These are phyloP conservation scores for Cydia fagiglandana DNA, from an alignment of 1,140 invertebrate genomes.

Conservation along the genomic window DNA sequence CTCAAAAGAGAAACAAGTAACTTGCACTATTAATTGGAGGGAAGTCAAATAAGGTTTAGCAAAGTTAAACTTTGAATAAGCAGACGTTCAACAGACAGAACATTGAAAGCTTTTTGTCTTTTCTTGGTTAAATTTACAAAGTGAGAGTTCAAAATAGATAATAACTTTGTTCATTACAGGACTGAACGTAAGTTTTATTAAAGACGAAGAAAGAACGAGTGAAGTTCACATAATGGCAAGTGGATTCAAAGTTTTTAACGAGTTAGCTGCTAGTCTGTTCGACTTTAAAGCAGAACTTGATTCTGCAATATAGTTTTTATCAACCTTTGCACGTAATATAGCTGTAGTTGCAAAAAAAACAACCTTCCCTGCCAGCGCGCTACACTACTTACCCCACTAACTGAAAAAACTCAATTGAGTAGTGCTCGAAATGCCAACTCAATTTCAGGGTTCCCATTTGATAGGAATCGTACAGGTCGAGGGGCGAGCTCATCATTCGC, in stretches of 20 bases:
- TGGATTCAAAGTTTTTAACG: slow-evolving; percentile 10
- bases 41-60: slow-evolving; percentile 58
- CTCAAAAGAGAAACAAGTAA: slow-evolving; percentile 69
- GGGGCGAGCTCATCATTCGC: slow-evolving; percentile 53
- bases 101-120: slow-evolving; percentile 40
- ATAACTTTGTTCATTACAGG: slow-evolving; percentile 51
- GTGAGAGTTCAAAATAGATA: slow-evolving; percentile 56
- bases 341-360: neutral
- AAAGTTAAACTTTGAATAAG: slow-evolving; percentile 37
- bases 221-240: neutral
- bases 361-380: neutral
- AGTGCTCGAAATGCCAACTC: slow-evolving; percentile 1
- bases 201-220: slow-evolving; percentile 1
- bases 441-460: slow-evolving; percentile 25
- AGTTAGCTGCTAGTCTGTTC: neutral
- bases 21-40: slow-evolving; percentile 64
- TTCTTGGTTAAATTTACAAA: slow-evolving; percentile 44
- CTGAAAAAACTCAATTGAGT: slow-evolving; percentile 26
- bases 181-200: slow-evolving; percentile 1
- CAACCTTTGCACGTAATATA: neutral
- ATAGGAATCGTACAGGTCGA: slow-evolving; percentile 40
- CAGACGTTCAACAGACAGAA: slow-evolving; percentile 38
- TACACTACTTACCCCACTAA: slow-evolving; percentile 11
- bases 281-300: neutral
- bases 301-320: neutral